Percentiles rank a stretch among this genome's conserved stretches.
phyloP scores from a whole-genome alignment of 2,113 vertebrate species.

The Columba livia region DNA sequence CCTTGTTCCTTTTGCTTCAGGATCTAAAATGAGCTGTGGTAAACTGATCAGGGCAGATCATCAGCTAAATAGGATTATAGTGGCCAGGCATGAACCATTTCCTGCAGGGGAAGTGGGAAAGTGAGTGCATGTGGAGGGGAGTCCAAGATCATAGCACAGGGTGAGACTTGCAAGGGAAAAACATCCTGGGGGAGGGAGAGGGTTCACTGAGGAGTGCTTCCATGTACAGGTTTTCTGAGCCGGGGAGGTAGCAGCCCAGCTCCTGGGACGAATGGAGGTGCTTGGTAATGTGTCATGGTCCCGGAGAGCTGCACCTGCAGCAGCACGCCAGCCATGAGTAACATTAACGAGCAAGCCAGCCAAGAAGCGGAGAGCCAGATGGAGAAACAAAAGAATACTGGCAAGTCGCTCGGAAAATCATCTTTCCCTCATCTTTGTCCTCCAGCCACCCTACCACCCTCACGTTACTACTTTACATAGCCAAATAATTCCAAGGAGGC shows the following conservation, averaged over 20 bases:
- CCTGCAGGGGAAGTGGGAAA: not conserved
- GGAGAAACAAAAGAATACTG: conserved; percentile 13
- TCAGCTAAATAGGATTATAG: not conserved
- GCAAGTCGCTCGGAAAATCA: not conserved
- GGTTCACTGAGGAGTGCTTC: not conserved
- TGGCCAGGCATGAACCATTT: not conserved
- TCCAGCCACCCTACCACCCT: not conserved
- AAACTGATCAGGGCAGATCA: not conserved
- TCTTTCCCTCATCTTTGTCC: not conserved
- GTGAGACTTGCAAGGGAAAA: not conserved
- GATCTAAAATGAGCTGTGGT: conserved; percentile 7
- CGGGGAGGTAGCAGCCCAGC: not conserved
- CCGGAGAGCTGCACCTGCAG: conserved; percentile 46
- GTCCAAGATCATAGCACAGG: not conserved
- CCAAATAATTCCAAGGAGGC: not conserved
- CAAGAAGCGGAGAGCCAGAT: conserved; percentile 10
- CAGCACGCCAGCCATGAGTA: not conserved
- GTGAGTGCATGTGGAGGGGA: not conserved
- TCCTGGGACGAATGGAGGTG: not conserved
- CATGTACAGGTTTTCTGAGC: not conserved
- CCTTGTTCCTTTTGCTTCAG: not conserved
- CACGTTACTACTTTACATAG: not conserved
- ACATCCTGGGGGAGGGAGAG: not conserved
- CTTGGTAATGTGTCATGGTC: not conserved
- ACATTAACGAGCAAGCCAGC: not conserved